Conservation (phyloP, 92 coral and sea anemone species). For the Ricordea florida region DNA sequence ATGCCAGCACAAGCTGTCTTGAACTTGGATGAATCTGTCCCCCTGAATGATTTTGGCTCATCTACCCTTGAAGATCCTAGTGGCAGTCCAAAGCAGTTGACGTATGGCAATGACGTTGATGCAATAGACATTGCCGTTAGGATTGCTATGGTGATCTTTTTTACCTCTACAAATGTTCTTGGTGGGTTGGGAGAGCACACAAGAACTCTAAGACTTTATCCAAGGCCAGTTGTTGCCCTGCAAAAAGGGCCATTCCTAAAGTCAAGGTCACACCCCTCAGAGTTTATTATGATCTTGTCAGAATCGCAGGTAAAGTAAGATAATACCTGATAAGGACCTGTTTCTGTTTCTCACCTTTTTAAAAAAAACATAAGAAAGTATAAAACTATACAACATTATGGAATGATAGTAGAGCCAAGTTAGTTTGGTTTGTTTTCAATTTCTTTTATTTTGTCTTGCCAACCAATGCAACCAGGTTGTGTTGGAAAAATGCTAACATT, state of each 20-base stretch:
- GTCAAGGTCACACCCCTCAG: constrained; percentile 80
- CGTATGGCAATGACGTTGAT: constrained; percentile 96
- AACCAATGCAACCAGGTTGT: no score
- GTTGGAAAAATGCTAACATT: no score
- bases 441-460: no score
- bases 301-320: constrained; percentile 86
- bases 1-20: constrained; percentile 83
- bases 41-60: constrained; percentile 16
- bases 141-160: constrained; percentile 94
- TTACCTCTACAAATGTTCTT: constrained; percentile 73
- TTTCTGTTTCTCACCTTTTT: no score
- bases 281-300: constrained; percentile 82
- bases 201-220: constrained; percentile 82
- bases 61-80: constrained; percentile 38
- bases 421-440: no score
- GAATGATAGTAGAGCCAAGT: no score
- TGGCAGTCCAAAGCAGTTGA: constrained; percentile 40
- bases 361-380: no score
- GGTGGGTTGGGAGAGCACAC: constrained; percentile 89
- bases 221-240: constrained; percentile 97
- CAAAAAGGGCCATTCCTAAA: constrained; percentile 88
- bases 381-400: no score
- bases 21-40: constrained; percentile 58
- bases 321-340: no score
- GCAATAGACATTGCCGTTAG: constrained; percentile 96